A percentile compares a stretch with the other conserved stretches of the same genome.
phyloP scores from a whole-genome alignment of 2,797 vertebrate genomes.

The Myotis vivesi region DNA sequence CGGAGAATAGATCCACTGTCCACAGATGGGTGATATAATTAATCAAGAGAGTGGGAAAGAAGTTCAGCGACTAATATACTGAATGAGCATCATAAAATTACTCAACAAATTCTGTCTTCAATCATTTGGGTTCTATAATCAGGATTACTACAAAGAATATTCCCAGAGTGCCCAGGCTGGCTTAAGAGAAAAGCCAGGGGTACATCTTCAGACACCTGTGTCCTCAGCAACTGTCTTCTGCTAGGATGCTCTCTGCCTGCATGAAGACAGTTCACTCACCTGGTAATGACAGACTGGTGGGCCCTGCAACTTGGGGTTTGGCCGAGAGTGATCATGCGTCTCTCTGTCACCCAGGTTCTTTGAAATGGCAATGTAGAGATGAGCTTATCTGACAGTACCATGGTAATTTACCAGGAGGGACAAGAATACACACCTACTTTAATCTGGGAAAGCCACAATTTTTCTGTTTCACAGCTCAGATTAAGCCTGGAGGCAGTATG shows the following conservation, averaged over 20 bases:
- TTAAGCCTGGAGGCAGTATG: background rate
- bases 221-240: background rate
- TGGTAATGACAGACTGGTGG: background rate
- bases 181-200: background rate
- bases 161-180: background rate
- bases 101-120: background rate
- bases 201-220: background rate
- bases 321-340: background rate
- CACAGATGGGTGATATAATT: background rate
- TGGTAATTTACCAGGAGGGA: conserved; percentile 62
- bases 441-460: conserved; percentile 65
- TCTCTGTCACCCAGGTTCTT: background rate
- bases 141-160: background rate
- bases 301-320: background rate
- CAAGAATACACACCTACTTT: conserved; percentile 71
- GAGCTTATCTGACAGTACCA: conserved; percentile 44
- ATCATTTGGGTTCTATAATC: background rate
- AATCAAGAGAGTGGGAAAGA: background rate
- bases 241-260: background rate
- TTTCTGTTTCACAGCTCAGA: conserved; percentile 55
- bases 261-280: background rate
- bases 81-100: background rate
- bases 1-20: background rate
- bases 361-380: conserved; percentile 15
- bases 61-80: background rate